Evolutionary conservation across 2,113 vertebrate genomes (phyloP), one percentile per base, ranked within the genome.

Genomic region (Hylia prasina): DNA sequence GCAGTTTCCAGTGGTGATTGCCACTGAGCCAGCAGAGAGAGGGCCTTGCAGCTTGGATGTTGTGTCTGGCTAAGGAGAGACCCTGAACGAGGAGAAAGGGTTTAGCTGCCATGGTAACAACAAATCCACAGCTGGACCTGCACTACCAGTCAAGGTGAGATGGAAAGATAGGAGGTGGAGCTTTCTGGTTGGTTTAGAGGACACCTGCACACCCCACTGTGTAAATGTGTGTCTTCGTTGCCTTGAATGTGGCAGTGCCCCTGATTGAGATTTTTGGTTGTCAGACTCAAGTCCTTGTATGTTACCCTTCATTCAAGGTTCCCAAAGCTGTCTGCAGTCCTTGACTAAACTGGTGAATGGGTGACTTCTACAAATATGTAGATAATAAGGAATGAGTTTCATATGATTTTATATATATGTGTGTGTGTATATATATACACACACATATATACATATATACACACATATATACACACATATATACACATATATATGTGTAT

Each of bases 221-320:
- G 3, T 64, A 79, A 90, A 79, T 0, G 0, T 1, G 0, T 70
- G 16, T 56, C 40, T 61, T 61, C 22, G 18, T 60, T 6, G 6
- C 63, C 31, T 64, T 75, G 35, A 57, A 35, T 15, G 33, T 35
- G 31, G 31, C n/a, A 60, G 24, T 65, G 37, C 30, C 45, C 19
- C n/a, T 40, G 33, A 27, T 40, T 42, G 42, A 85, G 13, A 9
- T 54, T 90, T 92, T 56, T 71, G 33, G 25, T 30, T 78, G 58
- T 22, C 77, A 81, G 37, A 75, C 15, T 15, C 33, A 71, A 50
- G 56, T 68, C 35, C 37, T 73, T 57, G 13, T n/a, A 33, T 22
- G 15, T 48, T 80, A 60, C 27, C 13, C 15, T 68, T 85, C 19
- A 64, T 31, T 37, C 37, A 63, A 24, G 30, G 15, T 51, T 82